phyloP scores from a whole-genome alignment of 2,113 vertebrate genomes.

The Ahaetulla prasina region DNA sequence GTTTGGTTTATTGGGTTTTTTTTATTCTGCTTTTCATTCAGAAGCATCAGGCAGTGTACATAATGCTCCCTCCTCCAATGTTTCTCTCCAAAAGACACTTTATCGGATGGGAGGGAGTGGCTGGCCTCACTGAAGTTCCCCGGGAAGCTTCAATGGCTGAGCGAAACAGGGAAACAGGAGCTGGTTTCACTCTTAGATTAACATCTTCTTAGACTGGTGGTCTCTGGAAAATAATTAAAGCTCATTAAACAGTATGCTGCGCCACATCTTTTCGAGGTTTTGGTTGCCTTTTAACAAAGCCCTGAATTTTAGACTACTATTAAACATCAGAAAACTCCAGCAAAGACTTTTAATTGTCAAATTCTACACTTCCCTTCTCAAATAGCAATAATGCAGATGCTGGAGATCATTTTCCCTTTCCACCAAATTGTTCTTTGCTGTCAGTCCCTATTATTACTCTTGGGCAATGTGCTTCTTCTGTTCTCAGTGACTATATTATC shows the following conservation, averaged over 20 bases:
- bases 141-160: too few species aligned
- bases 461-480: background rate
- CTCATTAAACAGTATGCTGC: background rate
- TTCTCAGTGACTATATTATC: background rate
- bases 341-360: background rate
- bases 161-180: too few species aligned
- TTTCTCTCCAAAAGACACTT: too few species aligned
- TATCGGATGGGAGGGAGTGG: too few species aligned
- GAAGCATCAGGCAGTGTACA: too few species aligned
- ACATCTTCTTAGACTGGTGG: too few species aligned
- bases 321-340: background rate
- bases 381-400: background rate
- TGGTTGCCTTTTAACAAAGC: background rate
- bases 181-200: too few species aligned
- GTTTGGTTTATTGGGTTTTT: too few species aligned
- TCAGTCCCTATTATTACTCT: conserved; percentile 9
- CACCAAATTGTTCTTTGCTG: background rate
- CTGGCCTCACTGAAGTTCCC: too few species aligned
- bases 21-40: too few species aligned
- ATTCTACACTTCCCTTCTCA: background rate
- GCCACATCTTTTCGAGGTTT: background rate
- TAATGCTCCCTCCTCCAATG: too few species aligned
- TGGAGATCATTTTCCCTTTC: conserved; percentile 1
- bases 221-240: background rate
- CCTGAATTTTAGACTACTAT: conserved; percentile 1